Base-by-base conservation (phyloP, 2,113 vertebrate genomes). In the Osmerus eperlanus region DNA sequence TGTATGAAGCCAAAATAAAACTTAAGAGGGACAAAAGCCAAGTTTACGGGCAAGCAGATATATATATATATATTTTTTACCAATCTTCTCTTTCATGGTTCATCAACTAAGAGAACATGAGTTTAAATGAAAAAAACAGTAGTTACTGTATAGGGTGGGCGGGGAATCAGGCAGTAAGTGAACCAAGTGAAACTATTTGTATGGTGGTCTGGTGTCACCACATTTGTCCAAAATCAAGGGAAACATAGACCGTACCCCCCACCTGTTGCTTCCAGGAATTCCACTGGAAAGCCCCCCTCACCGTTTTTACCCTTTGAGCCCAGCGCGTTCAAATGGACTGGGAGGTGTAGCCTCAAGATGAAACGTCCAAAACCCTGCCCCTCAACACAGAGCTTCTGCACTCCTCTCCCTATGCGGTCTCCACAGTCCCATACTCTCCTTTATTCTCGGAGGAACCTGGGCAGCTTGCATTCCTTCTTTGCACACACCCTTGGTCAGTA, bases 391-490 rank as follows among this genome's bases (percentile, higher is more conserved):
- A 52, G 4, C 58, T 41, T 12, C 16, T 53, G 19, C 51, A n/a
- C 63, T 19, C 62, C n/a, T 65, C 16, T 16, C 36, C 12, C 15
- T 63, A 2, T 70, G 54, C 6, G 16, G 14, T 29, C 58, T 32
- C 63, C n/a, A 4, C 55, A 11, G 2, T 29, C 61, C 68, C 29
- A 54, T 23, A 55, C 60, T 51, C 14, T 18, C 29, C 16, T 28
- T 41, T 21, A 60, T 23, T 15, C 16, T 66, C 65, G 15, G 41
- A 47, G 65, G 53, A 16, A 28, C 66, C 51, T 54, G 53, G 66
- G 23, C 21, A 28, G n/a, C 9, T 16, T 55, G 32, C 55, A 69
- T 66, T 80, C 70, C 69, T 68, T 55, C 52, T 61, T 65, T 69
- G 51, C 55, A 36, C 74, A 25, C 47, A 55, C 67, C 65, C 66